Evolutionary conservation across 1,140 invertebrate species (phyloP).

Genomic region (Penaeus japonicus): DNA sequence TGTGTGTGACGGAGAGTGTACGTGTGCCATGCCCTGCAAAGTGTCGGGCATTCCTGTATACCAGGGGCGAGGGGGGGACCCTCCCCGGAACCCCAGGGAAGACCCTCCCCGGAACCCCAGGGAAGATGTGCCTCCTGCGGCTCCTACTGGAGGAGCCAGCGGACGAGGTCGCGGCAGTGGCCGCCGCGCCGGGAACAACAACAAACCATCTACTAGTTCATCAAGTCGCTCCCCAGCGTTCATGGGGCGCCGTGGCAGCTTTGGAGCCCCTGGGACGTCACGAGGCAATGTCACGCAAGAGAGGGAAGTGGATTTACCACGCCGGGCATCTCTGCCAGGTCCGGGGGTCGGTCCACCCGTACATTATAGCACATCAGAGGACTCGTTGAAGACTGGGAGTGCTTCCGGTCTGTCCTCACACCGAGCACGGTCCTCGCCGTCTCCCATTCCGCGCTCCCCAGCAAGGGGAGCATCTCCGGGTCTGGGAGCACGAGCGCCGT

Average conservation of each 20-base stretch:
- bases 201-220: background rate
- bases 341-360: background rate
- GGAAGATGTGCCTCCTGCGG: conserved; percentile 31
- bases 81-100: conserved; percentile 31
- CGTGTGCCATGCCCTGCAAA: conserved; percentile 56
- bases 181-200: background rate
- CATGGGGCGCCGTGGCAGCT: conserved; percentile 29
- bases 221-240: conserved; percentile 15
- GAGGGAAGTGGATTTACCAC: background rate
- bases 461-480: conserved; percentile 16
- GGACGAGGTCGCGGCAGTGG: conserved; percentile 18
- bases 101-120: conserved; percentile 25
- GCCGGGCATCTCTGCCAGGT: conserved; percentile 33
- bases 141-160: background rate
- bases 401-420: background rate
- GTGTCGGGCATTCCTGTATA: conserved; percentile 58
- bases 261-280: conserved; percentile 7
- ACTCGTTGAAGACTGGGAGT: background rate
- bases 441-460: conserved; percentile 16
- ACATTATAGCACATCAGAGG: background rate
- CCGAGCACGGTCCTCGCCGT: background rate
- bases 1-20: conserved; percentile 50
- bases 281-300: background rate
- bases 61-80: conserved; percentile 49
- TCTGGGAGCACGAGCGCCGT: conserved; percentile 10